Percentiles rank a stretch among this genome's conserved stretches.
These are phyloP conservation scores for Drosophila atripex DNA, from an alignment of 2,888 invertebrate genomes.

Conservation along the genomic window DNA sequence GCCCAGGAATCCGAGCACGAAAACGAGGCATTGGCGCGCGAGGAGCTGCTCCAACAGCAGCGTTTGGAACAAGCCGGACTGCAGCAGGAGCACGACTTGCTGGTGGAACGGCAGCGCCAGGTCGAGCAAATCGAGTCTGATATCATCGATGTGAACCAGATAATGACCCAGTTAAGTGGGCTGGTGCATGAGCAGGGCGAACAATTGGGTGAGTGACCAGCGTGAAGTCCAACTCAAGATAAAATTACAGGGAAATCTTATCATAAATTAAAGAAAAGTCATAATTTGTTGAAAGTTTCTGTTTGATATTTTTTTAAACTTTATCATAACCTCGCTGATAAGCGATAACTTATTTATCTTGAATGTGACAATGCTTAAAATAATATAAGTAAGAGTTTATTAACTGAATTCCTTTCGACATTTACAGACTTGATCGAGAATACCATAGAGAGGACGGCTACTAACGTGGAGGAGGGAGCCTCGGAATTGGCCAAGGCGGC, in stretches of 20 bases:
- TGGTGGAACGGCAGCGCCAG: conserved; percentile 91
- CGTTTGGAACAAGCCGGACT: conserved; percentile 82
- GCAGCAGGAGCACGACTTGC: conserved; percentile 91
- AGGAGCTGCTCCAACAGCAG: conserved; percentile 82
- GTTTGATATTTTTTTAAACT: neutral
- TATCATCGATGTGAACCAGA: conserved; percentile 92
- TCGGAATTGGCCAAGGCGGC: conserved; percentile 92
- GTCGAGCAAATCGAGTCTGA: conserved; percentile 92
- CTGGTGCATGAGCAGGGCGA: conserved; percentile 90
- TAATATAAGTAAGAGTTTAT: conserved; percentile 11
- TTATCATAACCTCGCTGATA: neutral
- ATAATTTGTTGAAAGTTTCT: neutral
- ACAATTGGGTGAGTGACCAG: conserved; percentile 88
- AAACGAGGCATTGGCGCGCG: conserved; percentile 68
- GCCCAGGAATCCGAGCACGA: conserved; percentile 84
- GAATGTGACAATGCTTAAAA: neutral
- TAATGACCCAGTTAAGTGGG: conserved; percentile 90
- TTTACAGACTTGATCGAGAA: conserved; percentile 91
- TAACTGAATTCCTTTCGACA: neutral
- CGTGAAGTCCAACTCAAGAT: neutral
- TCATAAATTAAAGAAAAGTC: too few species aligned
- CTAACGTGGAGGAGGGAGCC: conserved; percentile 91
- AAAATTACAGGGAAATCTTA: neutral
- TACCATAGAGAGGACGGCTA: conserved; percentile 90
- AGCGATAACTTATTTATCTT: neutral